These are phyloP conservation scores for Penelope pileata DNA, from an alignment of 2,113 vertebrate genomes.

Conservation along the genomic window DNA sequence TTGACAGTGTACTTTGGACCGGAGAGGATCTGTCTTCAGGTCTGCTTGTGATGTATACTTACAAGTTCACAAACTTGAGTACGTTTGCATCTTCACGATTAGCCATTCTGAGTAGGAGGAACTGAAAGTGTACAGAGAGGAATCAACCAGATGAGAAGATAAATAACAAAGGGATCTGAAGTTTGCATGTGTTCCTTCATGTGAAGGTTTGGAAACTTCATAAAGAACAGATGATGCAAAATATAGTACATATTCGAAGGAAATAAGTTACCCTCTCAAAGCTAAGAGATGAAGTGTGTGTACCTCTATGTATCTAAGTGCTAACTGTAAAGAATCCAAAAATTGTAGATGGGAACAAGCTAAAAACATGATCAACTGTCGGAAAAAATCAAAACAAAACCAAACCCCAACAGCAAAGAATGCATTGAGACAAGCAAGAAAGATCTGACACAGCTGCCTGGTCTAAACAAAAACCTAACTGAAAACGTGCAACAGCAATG, in stretches of 20 bases:
- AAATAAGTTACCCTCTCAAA: neutral
- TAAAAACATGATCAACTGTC: neutral
- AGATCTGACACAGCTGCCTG: neutral
- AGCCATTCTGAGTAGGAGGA: neutral
- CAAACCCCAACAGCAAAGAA: neutral
- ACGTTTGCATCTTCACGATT: neutral
- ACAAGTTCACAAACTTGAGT: neutral
- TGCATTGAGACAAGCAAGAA: neutral
- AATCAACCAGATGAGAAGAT: neutral
- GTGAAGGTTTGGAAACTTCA: constrained; percentile 17
- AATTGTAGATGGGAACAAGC: neutral
- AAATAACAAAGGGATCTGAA: neutral
- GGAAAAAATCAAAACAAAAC: neutral
- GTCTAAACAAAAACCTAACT: neutral
- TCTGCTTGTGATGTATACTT: neutral
- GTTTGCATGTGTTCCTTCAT: neutral
- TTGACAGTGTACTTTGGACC: neutral
- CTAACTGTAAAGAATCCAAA: neutral
- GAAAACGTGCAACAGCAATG: neutral
- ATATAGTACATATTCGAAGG: neutral
- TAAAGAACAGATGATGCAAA: neutral
- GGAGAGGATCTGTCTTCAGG: neutral
- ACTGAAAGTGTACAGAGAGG: neutral
- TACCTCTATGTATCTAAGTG: neutral
- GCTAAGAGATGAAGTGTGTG: neutral